Percentiles rank a stretch among this genome's conserved stretches.
Evolutionary conservation across 2,797 vertebrate species (phyloP).

Genomic region (Microctenopoma lineatum): DNA sequence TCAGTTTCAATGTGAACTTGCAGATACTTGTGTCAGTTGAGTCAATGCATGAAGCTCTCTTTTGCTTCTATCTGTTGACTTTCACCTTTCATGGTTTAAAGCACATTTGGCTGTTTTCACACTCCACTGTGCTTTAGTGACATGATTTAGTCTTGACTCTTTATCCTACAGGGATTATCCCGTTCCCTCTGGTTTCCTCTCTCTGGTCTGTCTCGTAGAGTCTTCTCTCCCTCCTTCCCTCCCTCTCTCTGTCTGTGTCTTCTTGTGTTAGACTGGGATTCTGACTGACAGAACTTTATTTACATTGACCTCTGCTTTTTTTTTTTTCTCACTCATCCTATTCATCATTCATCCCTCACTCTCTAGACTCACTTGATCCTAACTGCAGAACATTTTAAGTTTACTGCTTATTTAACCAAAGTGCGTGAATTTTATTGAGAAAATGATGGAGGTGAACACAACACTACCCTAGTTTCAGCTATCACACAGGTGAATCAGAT

Average conservation of each 20-base stretch:
- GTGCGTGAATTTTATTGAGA: not conserved
- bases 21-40: not conserved
- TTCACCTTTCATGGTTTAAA: not conserved
- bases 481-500: no score
- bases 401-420: slow-evolving; percentile 15
- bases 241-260: slow-evolving; percentile 7
- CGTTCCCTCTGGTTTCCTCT: not conserved
- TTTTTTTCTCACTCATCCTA: slow-evolving; percentile 5
- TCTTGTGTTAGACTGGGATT: slow-evolving; percentile 25
- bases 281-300: slow-evolving; percentile 42
- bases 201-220: slow-evolving; percentile 1
- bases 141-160: slow-evolving; percentile 4
- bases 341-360: not conserved
- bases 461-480: no score
- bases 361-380: slow-evolving; percentile 13
- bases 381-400: slow-evolving; percentile 17
- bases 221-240: not conserved
- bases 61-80: not conserved
- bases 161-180: slow-evolving; percentile 3
- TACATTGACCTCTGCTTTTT: slow-evolving; percentile 33
- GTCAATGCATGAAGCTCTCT: not conserved
- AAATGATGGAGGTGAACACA: no score
- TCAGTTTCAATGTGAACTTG: not conserved
- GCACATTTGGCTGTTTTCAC: not conserved
- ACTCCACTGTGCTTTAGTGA: slow-evolving; percentile 6